Evolutionary conservation across 2,888 invertebrate genomes (phyloP).

Genomic region (Listrodromus nycthemerus): DNA sequence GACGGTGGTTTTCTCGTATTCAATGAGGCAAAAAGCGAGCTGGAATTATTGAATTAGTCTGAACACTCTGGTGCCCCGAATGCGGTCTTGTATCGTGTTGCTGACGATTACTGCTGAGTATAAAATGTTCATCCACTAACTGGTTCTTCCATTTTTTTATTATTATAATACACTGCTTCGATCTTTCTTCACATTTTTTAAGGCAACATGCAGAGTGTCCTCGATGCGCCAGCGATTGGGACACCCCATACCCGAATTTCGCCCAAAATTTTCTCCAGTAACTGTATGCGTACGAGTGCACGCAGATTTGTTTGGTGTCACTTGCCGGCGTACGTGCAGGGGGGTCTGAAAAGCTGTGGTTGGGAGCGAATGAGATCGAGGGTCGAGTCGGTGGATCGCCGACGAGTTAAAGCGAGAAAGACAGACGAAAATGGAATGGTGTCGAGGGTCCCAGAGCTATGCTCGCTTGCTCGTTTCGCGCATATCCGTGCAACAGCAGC

Average conservation of each 20-base stretch:
- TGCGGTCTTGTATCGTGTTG: not conserved
- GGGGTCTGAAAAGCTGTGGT: slow-evolving; percentile 48
- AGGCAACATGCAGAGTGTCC: not conserved
- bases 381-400: slow-evolving; percentile 32
- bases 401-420: slow-evolving; percentile 49
- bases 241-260: not conserved
- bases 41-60: slow-evolving; percentile 76
- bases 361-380: slow-evolving; percentile 60
- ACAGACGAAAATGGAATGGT: slow-evolving; percentile 48
- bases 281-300: slow-evolving; percentile 64
- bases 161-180: no score
- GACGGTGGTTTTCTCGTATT: slow-evolving; percentile 49
- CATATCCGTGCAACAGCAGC: slow-evolving; percentile 36
- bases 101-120: no score
- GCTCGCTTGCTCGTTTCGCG: slow-evolving; percentile 60
- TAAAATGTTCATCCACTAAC: no score
- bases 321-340: slow-evolving; percentile 77
- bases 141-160: no score
- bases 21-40: slow-evolving; percentile 55
- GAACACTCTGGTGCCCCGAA: slow-evolving; percentile 63
- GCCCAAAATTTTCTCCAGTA: slow-evolving; percentile 46
- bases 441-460: slow-evolving; percentile 55
- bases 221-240: slow-evolving; percentile 12
- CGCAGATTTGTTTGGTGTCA: slow-evolving; percentile 83
- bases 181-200: not conserved